Percentiles rank a stretch among this genome's conserved stretches.
These are phyloP conservation scores for Odiellus spinosus DNA, from an alignment of 2,888 invertebrate genomes.

Conservation along the genomic window DNA sequence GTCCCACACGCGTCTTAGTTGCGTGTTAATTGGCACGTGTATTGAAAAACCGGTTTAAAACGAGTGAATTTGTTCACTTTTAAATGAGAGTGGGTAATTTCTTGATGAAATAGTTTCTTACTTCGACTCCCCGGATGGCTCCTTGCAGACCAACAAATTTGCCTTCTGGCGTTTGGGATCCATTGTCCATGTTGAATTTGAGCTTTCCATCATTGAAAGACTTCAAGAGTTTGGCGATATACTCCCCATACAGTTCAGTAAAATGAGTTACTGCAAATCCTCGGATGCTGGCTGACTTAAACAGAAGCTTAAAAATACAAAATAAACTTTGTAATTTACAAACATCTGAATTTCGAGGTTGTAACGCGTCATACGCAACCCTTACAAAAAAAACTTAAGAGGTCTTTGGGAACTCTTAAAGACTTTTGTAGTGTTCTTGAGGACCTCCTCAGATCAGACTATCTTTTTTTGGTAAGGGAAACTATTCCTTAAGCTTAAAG, in stretches of 20 bases:
- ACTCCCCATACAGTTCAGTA: slow-evolving; percentile 6
- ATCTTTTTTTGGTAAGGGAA: too few relatives aligned
- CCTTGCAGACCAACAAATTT: slow-evolving; percentile 14
- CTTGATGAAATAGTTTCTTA: background rate
- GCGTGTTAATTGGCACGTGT: too few relatives aligned
- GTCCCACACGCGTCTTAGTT: too few relatives aligned
- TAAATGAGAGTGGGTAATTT: background rate
- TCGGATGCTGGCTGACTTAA: slow-evolving; percentile 8
- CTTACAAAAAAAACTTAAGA: too few relatives aligned
- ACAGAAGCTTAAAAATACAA: slow-evolving; percentile 7
- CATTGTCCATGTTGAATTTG: slow-evolving; percentile 9
- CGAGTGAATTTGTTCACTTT: background rate
- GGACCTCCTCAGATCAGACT: too few relatives aligned
- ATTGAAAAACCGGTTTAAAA: too few relatives aligned
- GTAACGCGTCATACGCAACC: too few relatives aligned
- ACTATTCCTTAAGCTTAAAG: too few relatives aligned
- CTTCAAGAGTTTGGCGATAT: slow-evolving; percentile 10
- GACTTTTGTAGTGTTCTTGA: too few relatives aligned
- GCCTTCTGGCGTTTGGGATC: slow-evolving; percentile 6
- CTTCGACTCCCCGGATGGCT: slow-evolving; percentile 13
- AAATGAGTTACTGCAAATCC: slow-evolving; percentile 10
- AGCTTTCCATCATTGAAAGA: slow-evolving; percentile 4
- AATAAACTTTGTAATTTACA: too few relatives aligned
- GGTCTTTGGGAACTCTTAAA: too few relatives aligned
- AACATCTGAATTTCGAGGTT: too few relatives aligned